Evolutionary conservation across 1,140 invertebrate genomes (phyloP).

Genomic region (Augochlora pura): DNA sequence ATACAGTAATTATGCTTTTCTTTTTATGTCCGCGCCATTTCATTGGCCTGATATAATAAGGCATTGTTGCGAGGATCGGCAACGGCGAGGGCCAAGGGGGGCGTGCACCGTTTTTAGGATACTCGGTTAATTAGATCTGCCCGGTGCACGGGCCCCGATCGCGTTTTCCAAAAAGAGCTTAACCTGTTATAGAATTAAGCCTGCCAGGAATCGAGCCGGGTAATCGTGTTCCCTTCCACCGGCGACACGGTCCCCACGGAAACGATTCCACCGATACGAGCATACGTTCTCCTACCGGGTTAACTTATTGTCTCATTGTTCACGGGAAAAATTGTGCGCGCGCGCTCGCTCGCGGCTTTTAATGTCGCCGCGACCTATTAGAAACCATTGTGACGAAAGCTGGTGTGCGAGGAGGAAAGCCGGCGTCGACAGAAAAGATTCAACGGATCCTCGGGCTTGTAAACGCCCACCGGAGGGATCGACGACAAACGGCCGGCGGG

Average conservation of each 20-base stretch:
- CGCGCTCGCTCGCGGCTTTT: neutral
- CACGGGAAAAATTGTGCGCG: too few species aligned
- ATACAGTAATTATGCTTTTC: slow-evolving; percentile 78
- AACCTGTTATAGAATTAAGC: slow-evolving; percentile 42
- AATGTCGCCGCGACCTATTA: slow-evolving; percentile 44
- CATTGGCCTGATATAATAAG: slow-evolving; percentile 75
- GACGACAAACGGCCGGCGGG: slow-evolving; percentile 54
- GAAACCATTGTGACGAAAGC: slow-evolving; percentile 27
- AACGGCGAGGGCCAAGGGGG: slow-evolving; percentile 32
- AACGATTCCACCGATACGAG: neutral
- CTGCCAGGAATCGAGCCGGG: neutral
- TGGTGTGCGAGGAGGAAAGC: slow-evolving; percentile 4
- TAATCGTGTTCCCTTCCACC: slow-evolving; percentile 39
- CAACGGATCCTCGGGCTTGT: slow-evolving; percentile 24
- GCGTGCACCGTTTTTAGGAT: slow-evolving; percentile 54
- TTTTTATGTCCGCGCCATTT: slow-evolving; percentile 78
- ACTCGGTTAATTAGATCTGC: slow-evolving; percentile 68
- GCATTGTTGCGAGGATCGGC: slow-evolving; percentile 63
- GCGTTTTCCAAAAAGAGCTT: slow-evolving; percentile 57
- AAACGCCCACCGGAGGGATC: slow-evolving; percentile 45
- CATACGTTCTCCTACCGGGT: neutral
- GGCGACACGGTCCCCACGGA: too few species aligned
- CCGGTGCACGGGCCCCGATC: slow-evolving; percentile 30
- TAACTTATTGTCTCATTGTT: slow-evolving; percentile 18
- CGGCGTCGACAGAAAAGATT: slow-evolving; percentile 17